Evolutionary conservation across 2,797 vertebrate genomes (phyloP).

Genomic region (Callimico goeldii): DNA sequence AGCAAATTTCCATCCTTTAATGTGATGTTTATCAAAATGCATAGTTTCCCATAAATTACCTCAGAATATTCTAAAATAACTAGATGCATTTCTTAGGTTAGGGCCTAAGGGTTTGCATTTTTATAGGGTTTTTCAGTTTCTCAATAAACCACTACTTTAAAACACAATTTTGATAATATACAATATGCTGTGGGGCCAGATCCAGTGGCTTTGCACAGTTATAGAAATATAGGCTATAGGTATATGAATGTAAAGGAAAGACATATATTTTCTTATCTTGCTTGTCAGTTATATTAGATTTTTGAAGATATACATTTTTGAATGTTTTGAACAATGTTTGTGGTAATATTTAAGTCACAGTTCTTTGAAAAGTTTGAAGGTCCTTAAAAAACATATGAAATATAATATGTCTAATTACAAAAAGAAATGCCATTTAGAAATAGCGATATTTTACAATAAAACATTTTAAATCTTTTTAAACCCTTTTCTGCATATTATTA

Average conservation of each 20-base stretch:
- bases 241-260: neutral
- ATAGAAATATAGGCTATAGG: neutral
- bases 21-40: neutral
- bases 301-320: neutral
- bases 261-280: neutral
- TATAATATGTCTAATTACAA: neutral
- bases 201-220: neutral
- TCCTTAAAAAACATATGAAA: neutral
- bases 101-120: neutral
- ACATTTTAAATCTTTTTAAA: constrained; percentile 5
- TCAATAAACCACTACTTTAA: neutral
- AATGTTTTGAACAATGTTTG: neutral
- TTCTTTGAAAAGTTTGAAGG: neutral
- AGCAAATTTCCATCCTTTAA: neutral
- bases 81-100: neutral
- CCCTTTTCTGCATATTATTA: neutral
- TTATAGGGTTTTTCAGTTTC: neutral
- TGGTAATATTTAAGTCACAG: neutral
- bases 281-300: neutral
- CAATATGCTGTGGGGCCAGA: neutral
- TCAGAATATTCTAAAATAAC: neutral
- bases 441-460: neutral
- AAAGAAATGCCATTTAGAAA: neutral
- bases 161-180: neutral
- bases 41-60: neutral